A percentile compares a stretch with the other conserved stretches of the same genome.
These are phyloP conservation scores for Microctonus aethiopoides DNA, from an alignment of 2,888 invertebrate species.

Conservation along the genomic window DNA sequence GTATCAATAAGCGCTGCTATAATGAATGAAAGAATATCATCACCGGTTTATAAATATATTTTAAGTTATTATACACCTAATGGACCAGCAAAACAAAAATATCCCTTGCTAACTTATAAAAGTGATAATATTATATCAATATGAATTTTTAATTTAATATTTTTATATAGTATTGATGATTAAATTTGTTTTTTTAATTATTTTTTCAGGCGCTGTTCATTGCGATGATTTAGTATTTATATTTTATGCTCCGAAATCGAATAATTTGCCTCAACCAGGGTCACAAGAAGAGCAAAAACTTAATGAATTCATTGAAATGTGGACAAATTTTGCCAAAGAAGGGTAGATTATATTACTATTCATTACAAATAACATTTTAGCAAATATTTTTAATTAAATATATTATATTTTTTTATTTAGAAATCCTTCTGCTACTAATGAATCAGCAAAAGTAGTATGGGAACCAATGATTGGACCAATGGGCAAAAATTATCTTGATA, in stretches of 20 bases:
- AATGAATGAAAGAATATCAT: slow-evolving; percentile 47
- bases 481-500: slow-evolving; percentile 61
- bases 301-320: slow-evolving; percentile 65
- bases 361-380: not conserved
- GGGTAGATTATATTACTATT: slow-evolving; percentile 63
- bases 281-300: slow-evolving; percentile 60
- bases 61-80: slow-evolving; percentile 52
- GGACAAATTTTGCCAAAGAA: slow-evolving; percentile 68
- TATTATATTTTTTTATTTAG: slow-evolving; percentile 51
- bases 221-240: slow-evolving; percentile 69
- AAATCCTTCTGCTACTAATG: slow-evolving; percentile 63
- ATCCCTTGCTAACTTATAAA: no score
- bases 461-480: slow-evolving; percentile 55
- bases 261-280: slow-evolving; percentile 59
- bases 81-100: slow-evolving; percentile 54
- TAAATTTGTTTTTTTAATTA: not conserved
- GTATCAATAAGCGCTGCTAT: slow-evolving; percentile 50
- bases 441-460: slow-evolving; percentile 63
- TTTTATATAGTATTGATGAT: not conserved
- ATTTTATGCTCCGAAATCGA: slow-evolving; percentile 64
- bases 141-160: not conserved
- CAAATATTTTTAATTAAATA: not conserved
- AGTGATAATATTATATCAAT: no score
- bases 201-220: slow-evolving; percentile 65
- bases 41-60: slow-evolving; percentile 57